Evolutionary conservation across 2,113 vertebrate species (phyloP), one percentile per base, ranked within the genome.

Genomic region (Dicerorhinus sumatrensis): DNA sequence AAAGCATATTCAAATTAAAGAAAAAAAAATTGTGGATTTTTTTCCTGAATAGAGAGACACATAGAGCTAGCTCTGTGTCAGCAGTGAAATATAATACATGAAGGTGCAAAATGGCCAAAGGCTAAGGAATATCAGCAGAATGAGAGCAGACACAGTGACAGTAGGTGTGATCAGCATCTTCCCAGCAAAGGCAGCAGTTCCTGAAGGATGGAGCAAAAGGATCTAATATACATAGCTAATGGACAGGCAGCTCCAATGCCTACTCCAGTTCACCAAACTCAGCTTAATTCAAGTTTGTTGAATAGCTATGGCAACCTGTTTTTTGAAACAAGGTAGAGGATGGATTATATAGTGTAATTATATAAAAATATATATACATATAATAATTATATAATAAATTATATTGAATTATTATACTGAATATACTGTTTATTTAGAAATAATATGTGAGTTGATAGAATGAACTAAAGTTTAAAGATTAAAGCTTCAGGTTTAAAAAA

Each of bases 1-100:
- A 81, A 91, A 93, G 72, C 36, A 80, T 94, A 88, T 75, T 56
- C 2, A 11, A 96, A 77, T 67, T 72, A 25, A 81, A 91, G 27
- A 0, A 4, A 84, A 65, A 65, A 86, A 7, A 5, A 18, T 8
- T 77, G 23, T 39, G 48, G 3, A 1, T 60, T 58, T 69, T 95
- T 86, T 73, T 54, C 46, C 73, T 91, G 31, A 62, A 46, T 69
- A 83, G 63, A 87, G 31, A 54, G 56, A 75, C n/a, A 62, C 54
- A 39, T 29, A 60, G 46, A 85, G 11, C 56, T 88, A 25, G 56
- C 42, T 73, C 48, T 77, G 33, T 69, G 65, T 91, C 69, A n/a
- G 27, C 29, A 54, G 18, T 86, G 25, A 96, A 93, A 85, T 84
- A 39, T 1, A 60, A 42, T 7, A 8, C 67, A 75, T 3, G 0